Base-by-base conservation (phyloP, 2,888 invertebrate species). In the Apodemia mormo region DNA sequence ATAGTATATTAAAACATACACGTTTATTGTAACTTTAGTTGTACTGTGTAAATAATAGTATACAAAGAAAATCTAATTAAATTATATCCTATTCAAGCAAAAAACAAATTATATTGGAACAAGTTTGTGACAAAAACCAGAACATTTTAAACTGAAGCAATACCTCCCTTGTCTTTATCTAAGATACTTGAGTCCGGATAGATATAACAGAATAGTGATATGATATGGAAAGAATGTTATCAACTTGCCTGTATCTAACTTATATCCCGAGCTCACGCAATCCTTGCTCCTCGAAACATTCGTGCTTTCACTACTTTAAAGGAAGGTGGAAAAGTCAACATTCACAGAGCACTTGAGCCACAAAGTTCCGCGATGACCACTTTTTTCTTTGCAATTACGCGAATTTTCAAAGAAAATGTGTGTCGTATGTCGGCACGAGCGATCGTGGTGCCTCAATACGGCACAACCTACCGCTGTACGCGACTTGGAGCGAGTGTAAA, bases 341-440 rank as follows among this genome's bases (percentile, higher is more conserved):
- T 88, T 85, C 91, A 92, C 93, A 88, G 83, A 77, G 85, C 91
- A 90, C 92, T 84, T 79, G 79, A 82, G 85, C 87, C 90, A 91
- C 90, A 85, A 82, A 80, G 80, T 86, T 81, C 82, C 88, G 86
- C 87, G 82, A 77, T 33, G 75, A 77, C 86, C 89, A 89, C 91
- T 89, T 86, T 83, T 90, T 88, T 92, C 92, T 93, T 93, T 93
- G 92, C 92, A 93, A 87, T 88, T 89, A 75, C 86, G 78, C 87
- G 88, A 91, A 92, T 87, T 93, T 88, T 93, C 92, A 93, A 93
- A 93, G 92, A 92, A 92, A 92, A 91, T 85, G 87, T 85, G 79
- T 80, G 78, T 77, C 81, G 81, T 81, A 82, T 80, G 81, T 82
- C 85, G 86, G 81, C 79, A 82, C 81, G 88, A 90, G 89, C 90